Evolutionary conservation across 1,140 invertebrate genomes (phyloP), one percentile per base, ranked within the genome.

Genomic region (Drosophila mayri): DNA sequence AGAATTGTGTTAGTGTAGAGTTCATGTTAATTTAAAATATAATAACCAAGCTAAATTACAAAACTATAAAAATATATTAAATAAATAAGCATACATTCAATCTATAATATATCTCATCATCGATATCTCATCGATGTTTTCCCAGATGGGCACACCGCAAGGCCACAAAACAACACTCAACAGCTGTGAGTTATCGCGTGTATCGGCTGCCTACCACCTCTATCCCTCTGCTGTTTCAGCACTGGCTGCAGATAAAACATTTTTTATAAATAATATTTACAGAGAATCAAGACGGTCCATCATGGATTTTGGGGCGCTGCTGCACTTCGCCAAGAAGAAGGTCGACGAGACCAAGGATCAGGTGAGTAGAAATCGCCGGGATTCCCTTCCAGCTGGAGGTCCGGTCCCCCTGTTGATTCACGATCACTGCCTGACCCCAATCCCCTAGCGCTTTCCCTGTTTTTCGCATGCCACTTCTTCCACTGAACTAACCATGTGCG

Each of bases 221-320:
- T 32, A 20, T 20, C 30, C 12, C 32, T 37, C 10, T 54, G 50
- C 50, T 54, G 50, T 54, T 54, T 37, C 32, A 54, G 50, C 50
- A 52, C 50, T 54, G 28, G 49, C 28, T 52, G 49, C 50, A 22
- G 50, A 54, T 4, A 38, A 55, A 38, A 25, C 20, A 38, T 55
- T 38, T 50, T 38, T 50, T 8, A 47, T 47, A 16, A 5, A 14
- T 35, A 52, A 14, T 25, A 38, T 25, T 14, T 50, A 50, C 1
- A n/a, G 20, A 38, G 35, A 25, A n/a, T n/a, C 1, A 10, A 11
- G 52, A 65, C 35, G n/a, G 5, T 16, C 2, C 14, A 38, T 12
- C 43, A 95, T 96, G 95, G 95, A 95, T 94, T 96, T 95, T 77
- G 94, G 94, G 37, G 93, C 93, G 22, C 73, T 96, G 37, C 78